phyloP scores from a whole-genome alignment of 2,888 invertebrate genomes.

The Capitulum mitella region DNA sequence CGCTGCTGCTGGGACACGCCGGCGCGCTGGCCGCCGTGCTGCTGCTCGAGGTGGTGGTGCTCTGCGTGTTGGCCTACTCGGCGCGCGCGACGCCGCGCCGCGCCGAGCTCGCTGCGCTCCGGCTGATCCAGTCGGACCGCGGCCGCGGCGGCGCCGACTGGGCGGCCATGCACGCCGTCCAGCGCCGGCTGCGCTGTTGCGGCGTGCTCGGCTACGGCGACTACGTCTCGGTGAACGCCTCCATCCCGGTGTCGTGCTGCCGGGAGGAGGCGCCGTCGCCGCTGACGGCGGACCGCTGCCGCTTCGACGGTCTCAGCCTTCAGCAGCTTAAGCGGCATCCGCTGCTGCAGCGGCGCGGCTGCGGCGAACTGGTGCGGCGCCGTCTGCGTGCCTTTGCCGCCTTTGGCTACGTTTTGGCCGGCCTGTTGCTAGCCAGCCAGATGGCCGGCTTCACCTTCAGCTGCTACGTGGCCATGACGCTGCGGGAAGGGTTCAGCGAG shows the following conservation, averaged over 20 bases:
- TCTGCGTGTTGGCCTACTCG: background rate
- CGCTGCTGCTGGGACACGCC: background rate
- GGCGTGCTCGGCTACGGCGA: slow-evolving; percentile 20
- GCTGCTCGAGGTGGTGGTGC: background rate
- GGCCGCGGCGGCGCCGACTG: background rate
- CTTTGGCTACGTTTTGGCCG: background rate
- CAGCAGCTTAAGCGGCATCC: background rate
- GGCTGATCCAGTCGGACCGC: background rate
- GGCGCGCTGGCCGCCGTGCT: background rate
- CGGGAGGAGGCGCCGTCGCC: background rate
- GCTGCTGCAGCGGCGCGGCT: slow-evolving; percentile 8
- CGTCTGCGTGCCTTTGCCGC: background rate
- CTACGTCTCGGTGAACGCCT: background rate
- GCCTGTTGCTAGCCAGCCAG: background rate
- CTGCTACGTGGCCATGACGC: background rate
- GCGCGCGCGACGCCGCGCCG: background rate
- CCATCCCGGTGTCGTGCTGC: background rate
- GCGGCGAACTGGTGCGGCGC: background rate
- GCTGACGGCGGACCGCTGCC: background rate
- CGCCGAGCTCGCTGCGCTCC: background rate
- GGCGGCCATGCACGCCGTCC: background rate
- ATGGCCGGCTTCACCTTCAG: background rate
- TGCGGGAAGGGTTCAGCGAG: background rate
- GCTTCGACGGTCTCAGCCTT: background rate
- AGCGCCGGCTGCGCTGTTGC: background rate